Evolutionary conservation across 2,888 invertebrate species (phyloP), one percentile per base, ranked within the genome.

Genomic region (Uloborus plumipes): DNA sequence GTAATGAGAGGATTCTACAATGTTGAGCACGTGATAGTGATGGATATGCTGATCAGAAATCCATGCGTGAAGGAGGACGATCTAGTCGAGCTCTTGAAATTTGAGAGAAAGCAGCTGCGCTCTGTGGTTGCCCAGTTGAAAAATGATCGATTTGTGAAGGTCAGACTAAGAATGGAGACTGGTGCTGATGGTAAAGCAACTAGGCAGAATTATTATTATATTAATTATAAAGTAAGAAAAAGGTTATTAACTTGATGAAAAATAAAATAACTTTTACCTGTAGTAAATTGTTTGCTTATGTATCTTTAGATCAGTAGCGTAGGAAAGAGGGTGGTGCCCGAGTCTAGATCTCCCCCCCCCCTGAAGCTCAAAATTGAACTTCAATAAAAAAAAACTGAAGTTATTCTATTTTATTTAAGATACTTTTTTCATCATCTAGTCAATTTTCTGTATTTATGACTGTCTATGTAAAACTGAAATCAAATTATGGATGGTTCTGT

Each of bases 151-250:
- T 96, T 98, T 88, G 94, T 97, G 85, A 96, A 96, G 92, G 94
- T 95, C 50, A 92, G 96, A 87, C 91, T 98, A 87, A 93, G 95
- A 91, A 97, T 98, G 94, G 98, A 98, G 91, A 98, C 98, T 74
- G 97, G 95, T 51, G 92, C 93, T 0, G 98, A 98, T 90, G 96
- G 97, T 6, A 97, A 96, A 91, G 95, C 96, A 50, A 96, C 96
- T 88, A 95, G 96, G 91, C 96, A 97, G 22, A 98, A 97, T 89
- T 98, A 97, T 89, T 98, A 98, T 89, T 98, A 96, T 88, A 98
- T 98, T 87, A 98, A 98, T 90, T 98, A 98, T 89, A 96, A 96
- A 88, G 91, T 92, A 87, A 61, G 20, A 16, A 77, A 49, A n/a
- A 31, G 6, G n/a, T 51, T 39, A 16, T 55, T 47, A 22, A 16